Evolutionary conservation across 2,797 vertebrate genomes (phyloP), one percentile per base, ranked within the genome.

Genomic region (Philypnodon macrostomus): DNA sequence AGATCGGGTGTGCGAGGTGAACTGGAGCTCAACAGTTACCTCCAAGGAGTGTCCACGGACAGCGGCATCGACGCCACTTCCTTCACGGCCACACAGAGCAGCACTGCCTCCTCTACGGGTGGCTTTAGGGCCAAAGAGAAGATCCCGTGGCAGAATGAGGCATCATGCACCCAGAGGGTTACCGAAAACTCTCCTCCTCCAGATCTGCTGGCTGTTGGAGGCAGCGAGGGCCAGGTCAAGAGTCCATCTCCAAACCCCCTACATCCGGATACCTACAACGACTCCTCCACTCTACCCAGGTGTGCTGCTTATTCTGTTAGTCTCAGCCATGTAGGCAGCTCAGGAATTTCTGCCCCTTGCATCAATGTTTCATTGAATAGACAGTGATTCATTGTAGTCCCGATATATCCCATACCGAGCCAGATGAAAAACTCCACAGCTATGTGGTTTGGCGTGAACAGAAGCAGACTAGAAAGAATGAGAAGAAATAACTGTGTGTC

Each of bases 1-100:
- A 73, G 85, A 1, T 90, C 91, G 0, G 93, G 90, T 1, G 91
- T 91, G 32, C 90, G 91, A 55, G 82, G 87, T 0, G 94, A 97
- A 1, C 87, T 92, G 0, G 94, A 98, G 58, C 86, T 95, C 45
- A 94, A 91, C 46, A 93, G 92, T 79, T 97, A 94, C 42, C 90
- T 96, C 5, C 94, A 97, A 55, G 94, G 92, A 45, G 85, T 90
- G 0, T 96, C 94, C 0, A 90, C 93, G 0, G 95, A 97, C 59
- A 95, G 95, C 0, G 93, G 94, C 69, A 94, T 95, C 0, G 96
- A 98, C 2, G 91, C 93, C 64, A 87, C 92, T 4, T 93, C 93
- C 15, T 95, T 93, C 0, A 93, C 90, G 0, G 91, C 92, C 47
- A 92, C 90, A 53, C 92, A 93, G 0, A 88, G 93, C 84, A 95